phyloP scores from a whole-genome alignment of 1,140 invertebrate species.

The Philaenus spumarius region DNA sequence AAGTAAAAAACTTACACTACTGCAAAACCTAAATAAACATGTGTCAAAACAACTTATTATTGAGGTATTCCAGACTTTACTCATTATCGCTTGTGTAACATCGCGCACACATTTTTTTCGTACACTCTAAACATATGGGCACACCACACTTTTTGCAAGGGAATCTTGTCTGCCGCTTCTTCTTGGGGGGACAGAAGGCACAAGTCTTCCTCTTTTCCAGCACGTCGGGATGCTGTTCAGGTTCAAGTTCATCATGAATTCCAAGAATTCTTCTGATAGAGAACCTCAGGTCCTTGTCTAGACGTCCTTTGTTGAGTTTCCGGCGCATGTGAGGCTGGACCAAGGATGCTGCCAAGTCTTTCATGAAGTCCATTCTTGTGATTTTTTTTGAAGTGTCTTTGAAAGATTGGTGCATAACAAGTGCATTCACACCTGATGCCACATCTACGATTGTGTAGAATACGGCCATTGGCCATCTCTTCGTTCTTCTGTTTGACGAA shows the following conservation, averaged over 20 bases:
- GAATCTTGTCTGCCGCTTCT: slow-evolving; percentile 2
- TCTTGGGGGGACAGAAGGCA: background rate
- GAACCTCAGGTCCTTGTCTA: no score
- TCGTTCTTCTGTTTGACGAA: slow-evolving; percentile 25
- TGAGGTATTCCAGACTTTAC: no score
- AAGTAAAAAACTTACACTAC: no score
- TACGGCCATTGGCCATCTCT: slow-evolving; percentile 33
- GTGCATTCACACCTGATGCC: slow-evolving; percentile 12
- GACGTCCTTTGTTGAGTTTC: slow-evolving; percentile 31
- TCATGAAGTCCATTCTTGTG: slow-evolving; percentile 25
- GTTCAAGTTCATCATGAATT: background rate
- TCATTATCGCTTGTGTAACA: no score
- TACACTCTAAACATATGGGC: no score
- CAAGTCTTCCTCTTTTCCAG: slow-evolving; percentile 3
- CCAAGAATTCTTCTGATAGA: slow-evolving; percentile 4
- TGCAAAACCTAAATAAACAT: no score
- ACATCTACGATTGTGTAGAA: slow-evolving; percentile 35
- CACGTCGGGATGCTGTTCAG: background rate
- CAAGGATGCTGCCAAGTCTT: slow-evolving; percentile 21
- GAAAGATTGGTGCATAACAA: slow-evolving; percentile 9
- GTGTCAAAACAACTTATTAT: no score
- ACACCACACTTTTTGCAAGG: background rate
- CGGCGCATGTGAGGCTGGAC: slow-evolving; percentile 27
- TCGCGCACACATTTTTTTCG: no score
- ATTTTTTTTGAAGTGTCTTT: slow-evolving; percentile 4